phyloP scores from a whole-genome alignment of 2,888 invertebrate species.

The Sphaeridia pumilis region DNA sequence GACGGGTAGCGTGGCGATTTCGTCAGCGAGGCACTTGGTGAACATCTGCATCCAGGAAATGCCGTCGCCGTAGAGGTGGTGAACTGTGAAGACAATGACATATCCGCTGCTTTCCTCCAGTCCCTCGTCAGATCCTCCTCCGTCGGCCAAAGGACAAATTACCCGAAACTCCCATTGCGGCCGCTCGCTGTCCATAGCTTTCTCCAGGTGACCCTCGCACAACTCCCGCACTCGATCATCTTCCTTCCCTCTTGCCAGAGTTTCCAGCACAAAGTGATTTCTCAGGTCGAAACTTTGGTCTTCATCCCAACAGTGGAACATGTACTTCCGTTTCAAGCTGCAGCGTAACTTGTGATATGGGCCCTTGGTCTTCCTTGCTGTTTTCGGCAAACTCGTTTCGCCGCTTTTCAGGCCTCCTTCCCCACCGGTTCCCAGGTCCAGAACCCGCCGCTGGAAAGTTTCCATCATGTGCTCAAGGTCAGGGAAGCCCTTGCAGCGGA shows the following conservation, averaged over 20 bases:
- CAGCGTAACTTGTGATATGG: slow-evolving; percentile 26
- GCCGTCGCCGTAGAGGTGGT: slow-evolving; percentile 30
- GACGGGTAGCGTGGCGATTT: slow-evolving; percentile 20
- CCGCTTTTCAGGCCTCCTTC: slow-evolving; percentile 8
- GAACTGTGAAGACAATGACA: slow-evolving; percentile 18
- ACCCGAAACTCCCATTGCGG: slow-evolving; percentile 30
- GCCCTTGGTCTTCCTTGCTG: background rate
- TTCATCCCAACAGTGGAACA: slow-evolving; percentile 26
- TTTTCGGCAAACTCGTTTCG: slow-evolving; percentile 10
- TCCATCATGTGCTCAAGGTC: slow-evolving; percentile 20
- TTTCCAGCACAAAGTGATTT: slow-evolving; percentile 26
- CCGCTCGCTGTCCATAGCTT: slow-evolving; percentile 17
- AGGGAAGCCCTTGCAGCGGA: slow-evolving; percentile 21
- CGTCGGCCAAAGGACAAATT: background rate
- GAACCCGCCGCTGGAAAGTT: slow-evolving; percentile 26
- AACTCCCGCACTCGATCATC: slow-evolving; percentile 19
- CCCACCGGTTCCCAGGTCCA: slow-evolving; percentile 14
- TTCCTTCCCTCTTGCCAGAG: slow-evolving; percentile 16
- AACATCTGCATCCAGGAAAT: slow-evolving; percentile 33
- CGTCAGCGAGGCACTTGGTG: slow-evolving; percentile 25
- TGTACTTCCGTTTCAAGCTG: slow-evolving; percentile 24
- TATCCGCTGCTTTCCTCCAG: no score
- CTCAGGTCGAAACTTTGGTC: slow-evolving; percentile 20
- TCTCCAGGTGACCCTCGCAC: slow-evolving; percentile 24
- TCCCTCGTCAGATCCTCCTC: background rate